Percentiles rank a stretch among this genome's conserved stretches.
phyloP scores from a whole-genome alignment of 2,888 invertebrate species.

The Latheticus oryzae region DNA sequence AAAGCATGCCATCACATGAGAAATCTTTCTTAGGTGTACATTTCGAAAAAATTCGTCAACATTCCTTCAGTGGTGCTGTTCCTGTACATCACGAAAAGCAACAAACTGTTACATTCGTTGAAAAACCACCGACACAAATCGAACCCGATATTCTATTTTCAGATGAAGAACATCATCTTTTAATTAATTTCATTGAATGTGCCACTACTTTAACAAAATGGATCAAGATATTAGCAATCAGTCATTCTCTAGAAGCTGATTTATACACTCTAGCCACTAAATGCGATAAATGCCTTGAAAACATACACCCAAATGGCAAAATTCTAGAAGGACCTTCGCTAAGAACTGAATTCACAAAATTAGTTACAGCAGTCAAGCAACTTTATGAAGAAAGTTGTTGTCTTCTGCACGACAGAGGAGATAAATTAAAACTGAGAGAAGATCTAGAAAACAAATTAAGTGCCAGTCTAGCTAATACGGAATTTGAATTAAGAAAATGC shows the following conservation, averaged over 20 bases:
- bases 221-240: conserved; percentile 72
- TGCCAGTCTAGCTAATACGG: conserved; percentile 75
- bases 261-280: conserved; percentile 81
- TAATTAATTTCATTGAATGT: conserved; percentile 85
- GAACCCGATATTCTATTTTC: conserved; percentile 67
- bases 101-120: conserved; percentile 60
- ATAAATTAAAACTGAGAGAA: conserved; percentile 73
- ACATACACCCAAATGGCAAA: conserved; percentile 84
- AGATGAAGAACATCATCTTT: conserved; percentile 76
- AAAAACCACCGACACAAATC: conserved; percentile 53
- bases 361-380: conserved; percentile 75
- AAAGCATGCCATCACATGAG: conserved; percentile 64
- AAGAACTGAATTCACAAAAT: conserved; percentile 80
- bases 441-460: conserved; percentile 78
- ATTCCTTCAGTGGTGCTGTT: conserved; percentile 64
- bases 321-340: conserved; percentile 79
- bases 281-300: conserved; percentile 76
- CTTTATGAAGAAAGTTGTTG: conserved; percentile 81
- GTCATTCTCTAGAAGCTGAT: conserved; percentile 78
- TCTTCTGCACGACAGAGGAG: conserved; percentile 76
- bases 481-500: conserved; percentile 78
- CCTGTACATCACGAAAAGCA: conserved; percentile 52
- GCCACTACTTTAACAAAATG: conserved; percentile 89
- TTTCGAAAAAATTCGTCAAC: conserved; percentile 63
- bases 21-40: conserved; percentile 63